Conservation (phyloP, 1,140 invertebrate genomes). For the Agrilus planipennis region DNA sequence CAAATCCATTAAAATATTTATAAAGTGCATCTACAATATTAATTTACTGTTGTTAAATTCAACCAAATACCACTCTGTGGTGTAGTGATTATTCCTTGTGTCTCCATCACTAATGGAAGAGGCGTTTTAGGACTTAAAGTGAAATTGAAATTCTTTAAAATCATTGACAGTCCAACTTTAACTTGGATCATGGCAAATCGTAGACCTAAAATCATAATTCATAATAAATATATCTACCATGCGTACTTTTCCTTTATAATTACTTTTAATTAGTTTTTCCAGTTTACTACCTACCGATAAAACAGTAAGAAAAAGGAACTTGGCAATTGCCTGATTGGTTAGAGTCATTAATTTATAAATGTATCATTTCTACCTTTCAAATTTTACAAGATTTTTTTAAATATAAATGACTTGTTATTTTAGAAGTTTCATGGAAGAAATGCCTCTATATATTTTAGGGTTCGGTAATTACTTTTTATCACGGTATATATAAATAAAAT, state of each 20-base stretch:
- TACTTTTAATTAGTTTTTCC: too few species aligned
- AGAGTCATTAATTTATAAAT: too few species aligned
- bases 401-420: neutral
- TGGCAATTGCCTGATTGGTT: too few species aligned
- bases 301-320: too few species aligned
- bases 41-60: too few species aligned
- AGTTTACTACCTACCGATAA: too few species aligned
- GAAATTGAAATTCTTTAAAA: slow-evolving; percentile 29
- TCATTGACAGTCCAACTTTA: slow-evolving; percentile 26
- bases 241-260: neutral
- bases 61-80: slow-evolving; percentile 34
- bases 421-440: neutral
- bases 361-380: too few species aligned
- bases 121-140: slow-evolving; percentile 28
- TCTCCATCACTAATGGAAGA: slow-evolving; percentile 36
- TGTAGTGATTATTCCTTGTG: slow-evolving; percentile 29
- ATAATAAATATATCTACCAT: too few species aligned
- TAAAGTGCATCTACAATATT: too few species aligned
- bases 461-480: neutral
- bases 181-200: slow-evolving; percentile 38
- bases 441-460: neutral
- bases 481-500: neutral
- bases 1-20: too few species aligned
- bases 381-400: slow-evolving; percentile 1
- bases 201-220: slow-evolving; percentile 33